phyloP scores from a whole-genome alignment of 1,140 invertebrate genomes.

The Phenacoccus solenopsis region DNA sequence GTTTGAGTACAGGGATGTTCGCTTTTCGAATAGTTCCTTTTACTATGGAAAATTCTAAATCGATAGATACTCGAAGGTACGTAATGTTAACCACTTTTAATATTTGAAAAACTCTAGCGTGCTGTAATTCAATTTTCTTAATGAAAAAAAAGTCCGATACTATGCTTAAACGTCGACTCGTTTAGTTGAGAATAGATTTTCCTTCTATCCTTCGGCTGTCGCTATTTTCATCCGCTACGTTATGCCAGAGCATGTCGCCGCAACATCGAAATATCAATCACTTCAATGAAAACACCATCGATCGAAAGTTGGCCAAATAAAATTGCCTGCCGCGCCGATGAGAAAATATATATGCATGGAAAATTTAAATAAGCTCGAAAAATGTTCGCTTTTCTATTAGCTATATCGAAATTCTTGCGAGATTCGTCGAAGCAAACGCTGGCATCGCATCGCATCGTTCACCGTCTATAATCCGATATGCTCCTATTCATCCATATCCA shows the following conservation, averaged over 20 bases:
- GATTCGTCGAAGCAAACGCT: background rate
- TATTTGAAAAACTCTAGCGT: too few relatives aligned
- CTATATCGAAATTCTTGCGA: too few relatives aligned
- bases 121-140: background rate
- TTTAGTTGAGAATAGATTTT: background rate
- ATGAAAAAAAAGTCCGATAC: background rate
- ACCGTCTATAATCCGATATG: background rate
- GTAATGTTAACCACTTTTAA: too few relatives aligned
- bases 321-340: background rate
- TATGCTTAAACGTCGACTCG: background rate
- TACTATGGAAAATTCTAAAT: too few relatives aligned
- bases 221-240: background rate
- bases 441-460: background rate
- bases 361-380: too few relatives aligned
- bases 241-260: too few relatives aligned
- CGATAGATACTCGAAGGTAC: too few relatives aligned
- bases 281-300: background rate
- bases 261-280: background rate
- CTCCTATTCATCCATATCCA: background rate
- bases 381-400: too few relatives aligned
- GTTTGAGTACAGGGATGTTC: too few relatives aligned
- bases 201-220: background rate
- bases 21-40: too few relatives aligned
- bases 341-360: background rate
- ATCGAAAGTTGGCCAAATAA: background rate